Evolutionary conservation across 1,140 invertebrate species (phyloP), one percentile per base, ranked within the genome.

Genomic region (Drosophila nigromelanica): DNA sequence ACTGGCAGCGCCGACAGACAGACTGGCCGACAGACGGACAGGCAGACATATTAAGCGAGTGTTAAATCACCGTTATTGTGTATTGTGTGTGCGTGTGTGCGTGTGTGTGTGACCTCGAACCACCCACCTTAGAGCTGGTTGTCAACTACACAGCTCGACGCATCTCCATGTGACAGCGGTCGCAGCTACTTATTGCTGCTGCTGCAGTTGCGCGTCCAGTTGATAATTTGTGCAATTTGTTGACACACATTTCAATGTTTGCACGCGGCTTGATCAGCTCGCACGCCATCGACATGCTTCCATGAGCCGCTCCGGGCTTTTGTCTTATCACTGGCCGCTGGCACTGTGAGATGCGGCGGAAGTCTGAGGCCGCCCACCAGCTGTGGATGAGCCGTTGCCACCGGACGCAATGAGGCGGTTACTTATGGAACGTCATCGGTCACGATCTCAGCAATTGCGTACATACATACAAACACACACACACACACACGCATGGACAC

Each of bases 151-250:
- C n/a, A 69, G 24, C 64, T 40, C 35, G 35, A 43, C 42, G 42
- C 59, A 66, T 70, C 48, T 54, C 48, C 54, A 67, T 50, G 30
- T 56, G 51, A n/a, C 11, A 33, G 24, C 14, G 30, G 4, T 15
- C 3, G 43, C 10, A 24, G 21, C 21, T 21, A 8, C 12, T 11
- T 21, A 4, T 12, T 11, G 8, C 50, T 62, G 39, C 7, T 1
- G 1, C 11, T 42, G 42, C 30, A 51, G 64, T 30, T 52, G 43
- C 43, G 43, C 43, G 8, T 10, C 30, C 10, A 42, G 24, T 40
- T 75, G 63, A 73, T 74, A 86, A 86, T 86, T 86, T 81, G 82
- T 76, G 67, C 78, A 87, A 89, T 87, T 89, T 89, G 82, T 89
- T 87, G 82, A 82, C 82, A 87, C 83, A 87, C 82, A 87, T 86